phyloP scores from a whole-genome alignment of 2,113 vertebrate genomes.

The Meriones unguiculatus region DNA sequence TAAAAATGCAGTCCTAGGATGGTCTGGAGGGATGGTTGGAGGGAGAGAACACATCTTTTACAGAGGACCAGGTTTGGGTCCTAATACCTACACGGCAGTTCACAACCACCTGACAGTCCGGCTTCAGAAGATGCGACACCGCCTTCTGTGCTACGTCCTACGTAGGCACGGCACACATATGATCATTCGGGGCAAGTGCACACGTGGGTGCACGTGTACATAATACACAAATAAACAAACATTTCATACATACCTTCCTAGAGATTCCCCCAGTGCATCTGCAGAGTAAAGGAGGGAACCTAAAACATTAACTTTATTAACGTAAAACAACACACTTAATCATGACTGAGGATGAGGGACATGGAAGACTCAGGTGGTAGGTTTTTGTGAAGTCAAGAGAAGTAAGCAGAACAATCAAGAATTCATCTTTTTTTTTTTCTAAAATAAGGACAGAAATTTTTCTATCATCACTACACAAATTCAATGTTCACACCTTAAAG shows the following conservation, averaged over 20 bases:
- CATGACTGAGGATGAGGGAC: not conserved
- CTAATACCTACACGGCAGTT: not conserved
- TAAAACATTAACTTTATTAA: not conserved
- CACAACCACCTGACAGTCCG: not conserved
- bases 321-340: not conserved
- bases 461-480: not conserved
- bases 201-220: not conserved
- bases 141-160: not conserved
- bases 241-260: not conserved
- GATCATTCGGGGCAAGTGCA: not conserved
- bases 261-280: not conserved
- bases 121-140: not conserved
- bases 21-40: no score
- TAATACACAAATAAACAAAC: not conserved
- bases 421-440: not conserved
- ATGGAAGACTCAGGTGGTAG: accelerated
- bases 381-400: not conserved
- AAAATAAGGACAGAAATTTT: not conserved
- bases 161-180: not conserved
- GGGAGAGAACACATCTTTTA: not conserved
- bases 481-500: not conserved
- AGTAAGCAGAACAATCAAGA: not conserved
- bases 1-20: not conserved
- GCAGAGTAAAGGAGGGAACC: not conserved
- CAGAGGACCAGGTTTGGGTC: not conserved